Evolutionary conservation across 2,888 invertebrate genomes (phyloP).

Genomic region (Enchytraeus crypticus): DNA sequence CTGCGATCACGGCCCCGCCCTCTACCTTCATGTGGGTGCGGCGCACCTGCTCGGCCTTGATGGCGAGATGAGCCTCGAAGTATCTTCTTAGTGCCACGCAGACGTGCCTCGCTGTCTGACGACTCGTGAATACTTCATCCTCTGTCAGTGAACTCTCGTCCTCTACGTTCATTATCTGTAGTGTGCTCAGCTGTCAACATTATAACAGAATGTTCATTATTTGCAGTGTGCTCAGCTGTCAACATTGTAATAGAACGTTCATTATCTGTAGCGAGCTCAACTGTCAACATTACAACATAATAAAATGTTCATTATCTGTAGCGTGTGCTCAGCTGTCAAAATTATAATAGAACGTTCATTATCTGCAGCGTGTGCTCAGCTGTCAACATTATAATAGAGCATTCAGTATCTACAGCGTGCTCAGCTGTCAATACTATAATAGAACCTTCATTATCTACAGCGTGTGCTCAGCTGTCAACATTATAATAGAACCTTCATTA

Average conservation of each 20-base stretch:
- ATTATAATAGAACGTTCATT: too few species aligned
- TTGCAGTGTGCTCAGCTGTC: too few species aligned
- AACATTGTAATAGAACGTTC: too few species aligned
- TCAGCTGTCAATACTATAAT: too few species aligned
- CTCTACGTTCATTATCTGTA: constrained; percentile 72
- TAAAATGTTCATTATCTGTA: too few species aligned
- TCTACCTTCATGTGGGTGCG: constrained; percentile 41
- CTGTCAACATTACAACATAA: too few species aligned
- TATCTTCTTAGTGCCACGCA: constrained; percentile 81
- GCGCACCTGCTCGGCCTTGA: constrained; percentile 64
- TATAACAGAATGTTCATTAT: too few species aligned
- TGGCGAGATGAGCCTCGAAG: constrained; percentile 77
- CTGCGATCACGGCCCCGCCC: constrained; percentile 52
- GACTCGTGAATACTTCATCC: constrained; percentile 78
- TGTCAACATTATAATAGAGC: too few species aligned
- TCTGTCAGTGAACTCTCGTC: constrained; percentile 56
- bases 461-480: constrained; percentile 79
- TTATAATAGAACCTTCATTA: too few species aligned
- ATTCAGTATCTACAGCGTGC: too few species aligned
- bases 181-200: constrained; percentile 62
- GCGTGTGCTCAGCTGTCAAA: too few species aligned
- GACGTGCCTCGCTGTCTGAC: constrained; percentile 83
- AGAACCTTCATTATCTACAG: constrained; percentile 74
- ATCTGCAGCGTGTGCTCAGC: too few species aligned
- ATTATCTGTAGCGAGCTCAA: constrained; percentile 77